Conservation (phyloP, 2,113 vertebrate genomes). For the Polyodon spathula region DNA sequence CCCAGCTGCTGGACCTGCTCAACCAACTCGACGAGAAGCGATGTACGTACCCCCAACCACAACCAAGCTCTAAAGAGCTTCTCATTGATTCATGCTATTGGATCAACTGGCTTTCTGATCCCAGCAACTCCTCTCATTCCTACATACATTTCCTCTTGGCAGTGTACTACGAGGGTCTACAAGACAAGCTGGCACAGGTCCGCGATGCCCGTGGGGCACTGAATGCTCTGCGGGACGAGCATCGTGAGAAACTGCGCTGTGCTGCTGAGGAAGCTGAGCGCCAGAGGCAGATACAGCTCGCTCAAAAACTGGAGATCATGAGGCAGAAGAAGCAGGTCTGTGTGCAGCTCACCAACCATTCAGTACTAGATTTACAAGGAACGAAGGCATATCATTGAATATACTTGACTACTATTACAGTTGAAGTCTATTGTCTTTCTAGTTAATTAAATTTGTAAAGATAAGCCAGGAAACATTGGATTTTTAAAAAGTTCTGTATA, state of each 20-base stretch:
- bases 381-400: too few species aligned
- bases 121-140: background rate
- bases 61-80: too few species aligned
- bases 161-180: constrained; percentile 96
- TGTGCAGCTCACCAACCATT: background rate
- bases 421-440: too few species aligned
- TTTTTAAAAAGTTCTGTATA: too few species aligned
- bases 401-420: too few species aligned
- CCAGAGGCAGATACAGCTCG: constrained; percentile 94
- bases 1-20: constrained; percentile 88
- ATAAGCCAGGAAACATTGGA: too few species aligned
- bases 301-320: constrained; percentile 96
- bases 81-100: too few species aligned
- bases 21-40: constrained; percentile 94
- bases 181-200: constrained; percentile 95
- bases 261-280: constrained; percentile 88
- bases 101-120: accelerated
- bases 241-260: constrained; percentile 82
- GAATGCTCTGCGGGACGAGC: constrained; percentile 86
- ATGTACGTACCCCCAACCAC: constrained; percentile 50
- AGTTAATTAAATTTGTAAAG: too few species aligned
- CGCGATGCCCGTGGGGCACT: constrained; percentile 86
- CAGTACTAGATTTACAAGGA: too few species aligned
- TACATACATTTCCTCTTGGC: background rate
- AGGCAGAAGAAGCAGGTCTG: constrained; percentile 94